Conservation (phyloP, 2,888 invertebrate genomes). For the Acleris holmiana region DNA sequence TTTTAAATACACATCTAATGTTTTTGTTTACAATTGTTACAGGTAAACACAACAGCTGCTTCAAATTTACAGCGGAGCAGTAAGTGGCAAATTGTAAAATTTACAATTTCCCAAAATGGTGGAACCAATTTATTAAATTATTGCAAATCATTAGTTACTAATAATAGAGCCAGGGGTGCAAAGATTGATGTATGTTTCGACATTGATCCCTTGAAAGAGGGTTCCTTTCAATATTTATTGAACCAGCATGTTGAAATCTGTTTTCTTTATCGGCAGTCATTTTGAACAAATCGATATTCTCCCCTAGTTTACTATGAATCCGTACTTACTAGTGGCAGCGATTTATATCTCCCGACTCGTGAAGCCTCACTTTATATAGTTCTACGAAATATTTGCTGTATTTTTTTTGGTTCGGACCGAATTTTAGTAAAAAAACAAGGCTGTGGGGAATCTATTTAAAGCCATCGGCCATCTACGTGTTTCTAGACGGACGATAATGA, state of each 20-base stretch:
- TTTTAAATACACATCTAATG: neutral
- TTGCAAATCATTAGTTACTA: slow-evolving; percentile 56
- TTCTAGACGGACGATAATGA: no score
- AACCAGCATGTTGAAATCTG: slow-evolving; percentile 29
- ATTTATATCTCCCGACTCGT: no score
- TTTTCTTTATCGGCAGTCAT: slow-evolving; percentile 10
- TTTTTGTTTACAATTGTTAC: slow-evolving; percentile 44
- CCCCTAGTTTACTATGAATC: slow-evolving; percentile 6
- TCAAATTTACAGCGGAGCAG: slow-evolving; percentile 4
- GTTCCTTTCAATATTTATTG: slow-evolving; percentile 42
- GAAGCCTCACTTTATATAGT: no score
- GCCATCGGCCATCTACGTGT: no score
- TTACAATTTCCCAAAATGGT: slow-evolving; percentile 40
- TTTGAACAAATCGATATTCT: slow-evolving; percentile 18
- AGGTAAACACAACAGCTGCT: slow-evolving; percentile 45
- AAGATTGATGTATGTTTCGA: slow-evolving; percentile 57
- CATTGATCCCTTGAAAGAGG: slow-evolving; percentile 40
- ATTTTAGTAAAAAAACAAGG: no score
- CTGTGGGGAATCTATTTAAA: no score
- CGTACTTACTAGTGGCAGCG: neutral
- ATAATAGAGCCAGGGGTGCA: slow-evolving; percentile 47
- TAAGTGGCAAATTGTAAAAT: slow-evolving; percentile 22
- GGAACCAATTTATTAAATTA: slow-evolving; percentile 50
- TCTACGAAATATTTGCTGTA: no score
- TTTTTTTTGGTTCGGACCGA: no score